Evolutionary conservation across 2,113 vertebrate genomes (phyloP).

Genomic region (Meriones unguiculatus): DNA sequence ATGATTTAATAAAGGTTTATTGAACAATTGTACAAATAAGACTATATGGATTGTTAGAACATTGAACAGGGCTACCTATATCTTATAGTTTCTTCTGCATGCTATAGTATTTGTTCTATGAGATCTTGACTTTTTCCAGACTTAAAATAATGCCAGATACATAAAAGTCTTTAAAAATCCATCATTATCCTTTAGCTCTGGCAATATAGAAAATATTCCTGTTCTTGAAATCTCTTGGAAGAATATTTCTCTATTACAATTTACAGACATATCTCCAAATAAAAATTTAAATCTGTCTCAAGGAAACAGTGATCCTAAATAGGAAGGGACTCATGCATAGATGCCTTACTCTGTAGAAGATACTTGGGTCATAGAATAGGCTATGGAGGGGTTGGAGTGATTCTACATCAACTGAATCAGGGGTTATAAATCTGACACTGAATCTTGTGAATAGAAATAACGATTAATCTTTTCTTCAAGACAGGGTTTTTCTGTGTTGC

Average conservation of each 20-base stretch:
- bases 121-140: background rate
- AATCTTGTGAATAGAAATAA: conserved; percentile 20
- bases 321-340: background rate
- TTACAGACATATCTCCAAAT: background rate
- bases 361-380: background rate
- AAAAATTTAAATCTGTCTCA: background rate
- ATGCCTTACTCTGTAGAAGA: background rate
- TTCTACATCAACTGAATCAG: background rate
- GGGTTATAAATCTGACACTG: background rate
- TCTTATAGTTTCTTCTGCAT: background rate
- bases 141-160: conserved; percentile 23
- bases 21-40: background rate
- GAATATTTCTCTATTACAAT: background rate
- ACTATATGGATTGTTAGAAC: background rate
- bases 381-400: background rate
- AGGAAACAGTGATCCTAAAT: background rate
- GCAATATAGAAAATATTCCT: background rate
- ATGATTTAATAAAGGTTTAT: background rate
- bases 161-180: background rate
- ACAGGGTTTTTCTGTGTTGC: background rate
- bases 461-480: background rate
- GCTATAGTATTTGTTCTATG: background rate
- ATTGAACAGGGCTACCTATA: background rate
- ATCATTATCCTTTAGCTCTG: background rate
- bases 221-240: background rate